Conservation (phyloP, 2,113 vertebrate genomes). For the Ochotona princeps region DNA sequence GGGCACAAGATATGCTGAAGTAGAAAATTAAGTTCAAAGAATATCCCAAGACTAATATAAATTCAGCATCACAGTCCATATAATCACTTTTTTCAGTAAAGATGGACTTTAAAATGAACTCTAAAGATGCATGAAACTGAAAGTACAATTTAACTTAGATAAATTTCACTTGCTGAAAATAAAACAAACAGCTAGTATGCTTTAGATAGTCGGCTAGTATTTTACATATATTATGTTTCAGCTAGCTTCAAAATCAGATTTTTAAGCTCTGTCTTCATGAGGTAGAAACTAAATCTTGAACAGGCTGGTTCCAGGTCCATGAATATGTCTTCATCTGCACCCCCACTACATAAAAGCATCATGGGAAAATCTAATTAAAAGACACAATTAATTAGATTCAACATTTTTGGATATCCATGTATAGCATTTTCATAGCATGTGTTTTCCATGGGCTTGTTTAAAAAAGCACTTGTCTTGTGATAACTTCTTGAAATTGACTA, state of each 20-base stretch:
- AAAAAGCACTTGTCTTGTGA: too few relatives aligned
- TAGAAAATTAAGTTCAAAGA: not conserved
- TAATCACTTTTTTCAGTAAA: not conserved
- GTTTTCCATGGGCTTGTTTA: too few relatives aligned
- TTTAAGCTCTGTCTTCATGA: not conserved
- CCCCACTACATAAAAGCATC: too few relatives aligned
- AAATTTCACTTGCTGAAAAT: not conserved
- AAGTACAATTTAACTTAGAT: not conserved
- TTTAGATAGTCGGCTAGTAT: not conserved
- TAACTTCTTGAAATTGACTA: not conserved
- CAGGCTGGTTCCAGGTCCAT: not conserved
- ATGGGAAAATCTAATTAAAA: too few relatives aligned
- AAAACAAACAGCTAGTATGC: not conserved
- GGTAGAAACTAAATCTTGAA: not conserved
- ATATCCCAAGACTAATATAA: not conserved
- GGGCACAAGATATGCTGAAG: not conserved
- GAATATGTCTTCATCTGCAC: accelerated
- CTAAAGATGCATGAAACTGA: not conserved
- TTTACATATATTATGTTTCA: not conserved
- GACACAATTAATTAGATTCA: too few relatives aligned
- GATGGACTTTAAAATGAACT: not conserved
- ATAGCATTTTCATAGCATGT: too few relatives aligned
- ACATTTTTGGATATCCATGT: too few relatives aligned
- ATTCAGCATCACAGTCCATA: not conserved
- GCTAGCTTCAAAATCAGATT: not conserved